phyloP scores from a whole-genome alignment of 2,888 invertebrate species.

The Leptogaster cylindrica region DNA sequence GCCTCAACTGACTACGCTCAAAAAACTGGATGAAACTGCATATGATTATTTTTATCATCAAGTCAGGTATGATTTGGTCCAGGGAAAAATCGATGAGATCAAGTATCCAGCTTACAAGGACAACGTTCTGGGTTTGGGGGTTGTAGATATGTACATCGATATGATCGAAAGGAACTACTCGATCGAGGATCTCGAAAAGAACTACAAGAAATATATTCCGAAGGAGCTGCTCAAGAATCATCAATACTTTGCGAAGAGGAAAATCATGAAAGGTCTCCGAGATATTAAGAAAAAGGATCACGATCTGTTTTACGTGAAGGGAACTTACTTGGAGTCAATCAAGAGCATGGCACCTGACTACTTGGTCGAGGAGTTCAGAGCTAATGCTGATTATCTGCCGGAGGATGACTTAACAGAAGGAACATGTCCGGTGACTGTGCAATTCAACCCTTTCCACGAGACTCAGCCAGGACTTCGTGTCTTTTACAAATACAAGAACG shows the following conservation, averaged over 20 bases:
- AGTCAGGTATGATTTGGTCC: conserved; percentile 80
- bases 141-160: conserved; percentile 85
- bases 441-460: conserved; percentile 70
- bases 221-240: conserved; percentile 78
- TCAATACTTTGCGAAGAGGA: conserved; percentile 76
- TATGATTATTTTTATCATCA: conserved; percentile 88
- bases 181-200: conserved; percentile 73
- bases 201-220: conserved; percentile 84
- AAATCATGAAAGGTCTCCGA: conserved; percentile 72
- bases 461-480: conserved; percentile 73
- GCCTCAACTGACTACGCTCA: conserved; percentile 55
- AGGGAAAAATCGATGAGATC: conserved; percentile 79
- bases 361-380: conserved; percentile 73
- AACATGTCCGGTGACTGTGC: conserved; percentile 70
- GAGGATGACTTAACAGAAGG: conserved; percentile 72
- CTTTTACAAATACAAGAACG: conserved; percentile 68
- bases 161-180: conserved; percentile 76
- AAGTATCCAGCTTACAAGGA: conserved; percentile 78
- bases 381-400: conserved; percentile 63
- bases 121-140: conserved; percentile 82
- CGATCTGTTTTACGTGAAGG: conserved; percentile 71
- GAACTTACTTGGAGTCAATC: conserved; percentile 80
- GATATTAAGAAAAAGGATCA: conserved; percentile 67
- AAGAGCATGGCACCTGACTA: conserved; percentile 83
- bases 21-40: conserved; percentile 71